Evolutionary conservation across 2,113 vertebrate genomes (phyloP).

Genomic region (Amblyornis subalaris): DNA sequence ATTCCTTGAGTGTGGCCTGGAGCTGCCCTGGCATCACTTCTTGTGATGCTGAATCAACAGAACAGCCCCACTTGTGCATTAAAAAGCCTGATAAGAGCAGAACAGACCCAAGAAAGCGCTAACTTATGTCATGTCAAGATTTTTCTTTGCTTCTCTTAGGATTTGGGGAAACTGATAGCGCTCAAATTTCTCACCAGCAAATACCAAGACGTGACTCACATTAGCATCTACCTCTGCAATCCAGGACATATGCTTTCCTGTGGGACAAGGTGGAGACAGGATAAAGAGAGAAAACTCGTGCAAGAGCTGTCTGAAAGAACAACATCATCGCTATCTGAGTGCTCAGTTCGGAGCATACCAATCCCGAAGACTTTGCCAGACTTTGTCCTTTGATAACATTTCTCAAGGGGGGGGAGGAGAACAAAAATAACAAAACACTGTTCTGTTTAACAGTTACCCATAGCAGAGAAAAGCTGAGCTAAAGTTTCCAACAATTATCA

Average conservation of each 20-base stretch:
- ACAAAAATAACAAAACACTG: conserved; percentile 39
- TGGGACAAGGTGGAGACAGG: background rate
- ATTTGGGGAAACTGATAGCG: background rate
- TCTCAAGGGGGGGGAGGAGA: background rate
- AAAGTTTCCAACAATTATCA: conserved; percentile 44
- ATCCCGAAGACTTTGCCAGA: conserved; percentile 4
- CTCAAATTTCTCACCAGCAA: background rate
- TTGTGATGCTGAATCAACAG: conserved; percentile 10
- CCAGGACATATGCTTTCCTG: background rate
- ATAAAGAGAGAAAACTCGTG: background rate
- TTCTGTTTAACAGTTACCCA: conserved; percentile 38
- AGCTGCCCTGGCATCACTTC: background rate
- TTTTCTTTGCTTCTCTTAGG: background rate
- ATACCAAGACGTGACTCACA: background rate
- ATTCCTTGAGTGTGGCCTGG: background rate
- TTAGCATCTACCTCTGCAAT: background rate
- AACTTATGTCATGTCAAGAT: background rate
- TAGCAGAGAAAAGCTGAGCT: conserved; percentile 31
- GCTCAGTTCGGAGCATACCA: background rate
- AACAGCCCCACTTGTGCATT: background rate
- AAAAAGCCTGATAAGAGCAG: background rate
- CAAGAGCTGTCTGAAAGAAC: background rate
- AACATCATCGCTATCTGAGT: background rate
- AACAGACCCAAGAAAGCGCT: background rate
- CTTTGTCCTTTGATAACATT: conserved; percentile 42